A percentile compares a stretch with the other conserved stretches of the same genome.
Conservation (phyloP, 2,113 vertebrate species). For the Microtus richardsoni region DNA sequence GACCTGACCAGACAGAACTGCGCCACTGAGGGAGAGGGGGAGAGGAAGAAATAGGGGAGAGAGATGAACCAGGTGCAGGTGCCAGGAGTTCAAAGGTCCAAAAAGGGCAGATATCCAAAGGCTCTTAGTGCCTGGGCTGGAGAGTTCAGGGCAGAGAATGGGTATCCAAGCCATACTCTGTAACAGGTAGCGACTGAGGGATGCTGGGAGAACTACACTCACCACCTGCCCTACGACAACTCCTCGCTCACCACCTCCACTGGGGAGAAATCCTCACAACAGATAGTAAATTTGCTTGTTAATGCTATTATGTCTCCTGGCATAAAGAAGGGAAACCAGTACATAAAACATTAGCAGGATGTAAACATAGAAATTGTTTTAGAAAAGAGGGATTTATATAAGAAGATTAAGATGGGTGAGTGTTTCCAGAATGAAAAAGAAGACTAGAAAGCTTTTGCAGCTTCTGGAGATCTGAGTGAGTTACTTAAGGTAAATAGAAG, state of each 20-base stretch:
- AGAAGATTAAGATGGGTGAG: background rate
- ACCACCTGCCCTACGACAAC: fast-evolving
- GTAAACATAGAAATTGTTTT: background rate
- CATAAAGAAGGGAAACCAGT: background rate
- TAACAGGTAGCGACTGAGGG: background rate
- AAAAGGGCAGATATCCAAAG: background rate
- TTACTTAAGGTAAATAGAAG: background rate
- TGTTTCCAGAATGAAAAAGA: background rate
- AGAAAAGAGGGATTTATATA: background rate
- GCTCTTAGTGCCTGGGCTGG: background rate
- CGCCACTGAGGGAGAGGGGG: too few relatives aligned
- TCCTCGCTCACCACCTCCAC: background rate
- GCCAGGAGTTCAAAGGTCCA: background rate
- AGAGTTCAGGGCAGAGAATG: background rate
- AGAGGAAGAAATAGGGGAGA: background rate
- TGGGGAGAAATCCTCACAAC: background rate
- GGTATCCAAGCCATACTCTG: background rate
- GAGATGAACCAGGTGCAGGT: background rate
- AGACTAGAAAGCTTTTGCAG: background rate
- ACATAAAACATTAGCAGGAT: background rate
- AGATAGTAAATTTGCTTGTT: background rate
- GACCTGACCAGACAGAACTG: background rate
- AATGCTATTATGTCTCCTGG: background rate
- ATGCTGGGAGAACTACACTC: background rate
- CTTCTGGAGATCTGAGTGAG: background rate